Evolutionary conservation across 1,140 invertebrate species (phyloP), one percentile per base, ranked within the genome.

Genomic region (Megalopta genalis): DNA sequence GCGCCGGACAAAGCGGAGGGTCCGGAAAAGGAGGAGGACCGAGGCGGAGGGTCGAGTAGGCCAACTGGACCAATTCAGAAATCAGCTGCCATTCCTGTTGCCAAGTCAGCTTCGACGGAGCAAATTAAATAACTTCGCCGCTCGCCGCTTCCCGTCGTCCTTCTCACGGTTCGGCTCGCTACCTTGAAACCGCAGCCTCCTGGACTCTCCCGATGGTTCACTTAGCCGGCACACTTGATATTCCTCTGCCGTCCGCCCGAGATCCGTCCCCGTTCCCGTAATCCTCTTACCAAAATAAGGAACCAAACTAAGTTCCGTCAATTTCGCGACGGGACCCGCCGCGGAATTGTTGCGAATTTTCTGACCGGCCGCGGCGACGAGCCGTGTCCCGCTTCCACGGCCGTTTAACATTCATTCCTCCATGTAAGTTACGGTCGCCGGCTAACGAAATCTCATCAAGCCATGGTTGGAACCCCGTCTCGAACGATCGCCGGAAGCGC

Each of bases 101-200:
- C 88, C 87, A 88, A 88, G 88, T 88, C 86, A 85, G 86, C 86
- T 80, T 70, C 71, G 60, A 62, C 63, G 71, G 32, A 77, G 86
- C n/a, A 88, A 89, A 89, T 88, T 88, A 88, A 89, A 88, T 88
- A 88, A 85, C 87, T 83, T 80, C 70, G 46, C 39, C 60, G 60
- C 67, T 60, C 66, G 59, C 71, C 77, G 21, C 9, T 57, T 9
- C 6, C n/a, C 54, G 4, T 54, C 65, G 70, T 59, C 37, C 59
- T 16, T 49, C 25, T 67, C 59, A 16, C 6, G 25, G n/a, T 18
- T 42, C 59, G 25, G 23, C 32, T 65, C 32, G 65, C 65, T 49
- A 39, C 57, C 66, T 49, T 69, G 39, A 69, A 70, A 77, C 75
- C 75, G 39, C 75, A 77, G 67, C 39, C 42, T 49, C 25, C 66